Evolutionary conservation across 1,140 invertebrate genomes (phyloP).

Genomic region (Aphaenogaster floridana): DNA sequence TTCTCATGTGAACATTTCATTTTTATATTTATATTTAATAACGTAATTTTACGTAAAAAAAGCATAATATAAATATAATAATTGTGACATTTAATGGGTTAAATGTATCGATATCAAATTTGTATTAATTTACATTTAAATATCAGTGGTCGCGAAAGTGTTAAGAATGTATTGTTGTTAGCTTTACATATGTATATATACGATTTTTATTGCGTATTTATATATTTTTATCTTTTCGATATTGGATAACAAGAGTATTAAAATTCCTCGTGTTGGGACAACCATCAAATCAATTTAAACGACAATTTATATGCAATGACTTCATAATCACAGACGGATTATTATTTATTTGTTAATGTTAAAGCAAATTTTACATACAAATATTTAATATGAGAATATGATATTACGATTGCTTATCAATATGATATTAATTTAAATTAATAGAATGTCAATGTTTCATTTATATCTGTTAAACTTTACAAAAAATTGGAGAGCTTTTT

Average conservation of each 20-base stretch:
- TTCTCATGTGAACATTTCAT: slow-evolving; percentile 2
- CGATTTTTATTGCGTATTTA: slow-evolving; percentile 48
- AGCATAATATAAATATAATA: slow-evolving; percentile 26
- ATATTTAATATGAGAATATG: slow-evolving; percentile 26
- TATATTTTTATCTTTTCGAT: slow-evolving; percentile 33
- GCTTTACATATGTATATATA: neutral
- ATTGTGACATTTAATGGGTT: slow-evolving; percentile 37
- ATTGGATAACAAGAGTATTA: slow-evolving; percentile 36
- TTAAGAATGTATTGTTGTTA: slow-evolving; percentile 36
- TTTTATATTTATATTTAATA: slow-evolving; percentile 16
- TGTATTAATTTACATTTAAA: slow-evolving; percentile 31
- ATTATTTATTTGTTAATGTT: slow-evolving; percentile 40
- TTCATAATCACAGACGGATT: slow-evolving; percentile 5
- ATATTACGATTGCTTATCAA: slow-evolving; percentile 34
- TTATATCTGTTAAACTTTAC: slow-evolving; percentile 2
- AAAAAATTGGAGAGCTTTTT: neutral
- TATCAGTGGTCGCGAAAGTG: slow-evolving; percentile 53
- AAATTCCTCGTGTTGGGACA: slow-evolving; percentile 1
- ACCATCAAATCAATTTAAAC: slow-evolving; percentile 10
- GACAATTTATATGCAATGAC: slow-evolving; percentile 32
- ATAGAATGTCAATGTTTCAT: slow-evolving; percentile 29
- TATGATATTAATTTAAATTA: neutral
- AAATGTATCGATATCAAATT: slow-evolving; percentile 22
- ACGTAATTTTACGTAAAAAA: neutral
- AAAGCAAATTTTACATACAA: slow-evolving; percentile 18